A percentile compares a stretch with the other conserved stretches of the same genome.
These are phyloP conservation scores for Danionella cerebrum DNA, from an alignment of 2,113 vertebrate genomes.

Conservation along the genomic window DNA sequence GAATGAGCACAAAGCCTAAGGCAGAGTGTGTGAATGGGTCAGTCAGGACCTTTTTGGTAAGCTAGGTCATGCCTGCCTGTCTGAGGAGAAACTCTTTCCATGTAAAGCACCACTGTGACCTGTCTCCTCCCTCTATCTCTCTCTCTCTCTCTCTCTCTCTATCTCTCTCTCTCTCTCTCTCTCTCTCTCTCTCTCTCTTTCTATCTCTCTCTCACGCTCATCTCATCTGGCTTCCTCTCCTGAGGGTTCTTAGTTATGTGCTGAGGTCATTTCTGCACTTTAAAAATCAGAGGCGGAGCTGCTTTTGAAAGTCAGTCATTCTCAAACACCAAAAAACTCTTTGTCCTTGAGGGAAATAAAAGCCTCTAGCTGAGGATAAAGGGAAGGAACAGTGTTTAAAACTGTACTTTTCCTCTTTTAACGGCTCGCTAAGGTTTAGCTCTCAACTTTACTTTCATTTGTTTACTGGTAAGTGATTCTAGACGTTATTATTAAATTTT, in stretches of 20 bases:
- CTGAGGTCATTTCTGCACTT: conserved; percentile 1
- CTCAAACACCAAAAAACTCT: neutral
- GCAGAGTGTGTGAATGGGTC: neutral
- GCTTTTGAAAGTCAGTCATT: conserved; percentile 4
- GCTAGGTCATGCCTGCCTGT: conserved; percentile 18
- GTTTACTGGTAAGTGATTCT: neutral
- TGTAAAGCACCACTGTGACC: conserved; percentile 6
- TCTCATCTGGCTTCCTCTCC: neutral
- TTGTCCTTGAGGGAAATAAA: conserved; percentile 4
- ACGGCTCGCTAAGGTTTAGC: neutral
- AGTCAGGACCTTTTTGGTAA: conserved; percentile 19
- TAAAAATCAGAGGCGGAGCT: neutral
- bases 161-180: conserved; percentile 9
- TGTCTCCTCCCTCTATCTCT: neutral
- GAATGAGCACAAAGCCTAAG: conserved; percentile 16
- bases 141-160: neutral
- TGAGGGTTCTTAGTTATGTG: conserved; percentile 2
- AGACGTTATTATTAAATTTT: neutral
- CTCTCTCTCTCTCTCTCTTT: neutral
- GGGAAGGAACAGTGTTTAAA: neutral
- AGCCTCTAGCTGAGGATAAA: neutral
- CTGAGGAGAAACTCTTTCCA: conserved; percentile 15
- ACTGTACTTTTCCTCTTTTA: neutral
- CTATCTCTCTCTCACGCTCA: conserved; percentile 5
- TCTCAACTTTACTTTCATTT: neutral